Conservation (phyloP, 2,797 vertebrate species). For the Sebastiscus tertius region DNA sequence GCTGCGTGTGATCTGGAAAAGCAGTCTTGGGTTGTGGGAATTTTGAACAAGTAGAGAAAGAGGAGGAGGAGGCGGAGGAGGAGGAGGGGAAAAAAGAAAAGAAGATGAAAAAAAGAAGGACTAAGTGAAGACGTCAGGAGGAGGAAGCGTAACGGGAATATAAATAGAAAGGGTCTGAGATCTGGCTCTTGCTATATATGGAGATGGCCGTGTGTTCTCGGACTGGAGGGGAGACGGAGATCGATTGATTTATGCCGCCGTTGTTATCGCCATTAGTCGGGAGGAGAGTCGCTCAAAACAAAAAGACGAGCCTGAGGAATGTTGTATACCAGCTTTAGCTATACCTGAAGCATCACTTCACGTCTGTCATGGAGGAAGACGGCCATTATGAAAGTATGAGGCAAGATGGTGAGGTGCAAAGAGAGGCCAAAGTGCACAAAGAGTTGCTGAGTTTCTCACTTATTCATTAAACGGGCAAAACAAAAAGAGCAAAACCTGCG, state of each 20-base stretch:
- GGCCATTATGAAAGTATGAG: slow-evolving; percentile 13
- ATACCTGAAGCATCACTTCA: slow-evolving; percentile 26
- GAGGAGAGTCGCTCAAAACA: slow-evolving; percentile 37
- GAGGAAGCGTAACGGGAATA: slow-evolving; percentile 68
- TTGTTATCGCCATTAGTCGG: slow-evolving; percentile 45
- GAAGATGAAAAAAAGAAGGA: slow-evolving; percentile 38
- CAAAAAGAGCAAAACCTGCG: not conserved
- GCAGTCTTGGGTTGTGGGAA: slow-evolving; percentile 73
- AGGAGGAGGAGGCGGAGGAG: slow-evolving; percentile 21
- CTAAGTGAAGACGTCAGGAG: slow-evolving; percentile 73
- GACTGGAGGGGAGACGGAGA: slow-evolving; percentile 32
- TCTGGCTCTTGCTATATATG: slow-evolving; percentile 82
- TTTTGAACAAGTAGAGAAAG: slow-evolving; percentile 61
- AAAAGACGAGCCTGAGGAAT: slow-evolving; percentile 32
- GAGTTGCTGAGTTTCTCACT: slow-evolving; percentile 13
- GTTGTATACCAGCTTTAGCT: not conserved
- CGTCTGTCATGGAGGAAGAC: slow-evolving; percentile 26
- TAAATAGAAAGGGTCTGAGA: slow-evolving; percentile 80
- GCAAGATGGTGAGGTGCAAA: not conserved
- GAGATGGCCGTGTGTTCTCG: slow-evolving; percentile 68
- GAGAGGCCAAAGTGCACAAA: slow-evolving; percentile 17
- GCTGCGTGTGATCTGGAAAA: slow-evolving; percentile 69
- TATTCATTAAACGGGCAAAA: slow-evolving; percentile 32
- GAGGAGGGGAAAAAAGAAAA: slow-evolving; percentile 8
- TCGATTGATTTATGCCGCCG: slow-evolving; percentile 69